Conservation (phyloP, 2,113 vertebrate species). For the Atlantisia rogersi region DNA sequence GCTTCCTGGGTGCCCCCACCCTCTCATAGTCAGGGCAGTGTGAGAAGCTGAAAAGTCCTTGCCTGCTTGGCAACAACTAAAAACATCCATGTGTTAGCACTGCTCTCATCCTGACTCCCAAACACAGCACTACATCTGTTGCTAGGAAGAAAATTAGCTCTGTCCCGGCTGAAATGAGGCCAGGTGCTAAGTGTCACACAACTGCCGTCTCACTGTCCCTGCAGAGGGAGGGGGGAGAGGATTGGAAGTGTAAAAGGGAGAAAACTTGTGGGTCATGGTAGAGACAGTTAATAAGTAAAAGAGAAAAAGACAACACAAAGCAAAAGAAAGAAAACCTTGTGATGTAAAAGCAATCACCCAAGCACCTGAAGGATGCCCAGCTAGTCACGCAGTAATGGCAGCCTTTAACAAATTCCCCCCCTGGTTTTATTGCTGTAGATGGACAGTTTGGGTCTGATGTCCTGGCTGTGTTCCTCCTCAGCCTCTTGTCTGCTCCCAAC, state of each 20-base stretch:
- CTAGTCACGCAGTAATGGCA: not conserved
- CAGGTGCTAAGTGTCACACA: not conserved
- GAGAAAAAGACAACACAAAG: not conserved
- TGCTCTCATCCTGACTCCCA: too few relatives aligned
- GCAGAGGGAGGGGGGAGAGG: not conserved
- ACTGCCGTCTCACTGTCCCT: fast-evolving
- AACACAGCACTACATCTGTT: too few relatives aligned
- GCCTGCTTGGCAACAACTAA: too few relatives aligned
- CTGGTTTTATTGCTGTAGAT: not conserved
- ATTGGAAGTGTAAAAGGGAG: not conserved
- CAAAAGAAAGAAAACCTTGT: not conserved
- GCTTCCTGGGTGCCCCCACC: too few relatives aligned
- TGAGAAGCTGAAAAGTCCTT: too few relatives aligned
- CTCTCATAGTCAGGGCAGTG: too few relatives aligned
- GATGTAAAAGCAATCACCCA: not conserved
- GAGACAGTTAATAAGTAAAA: not conserved
- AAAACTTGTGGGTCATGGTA: not conserved
- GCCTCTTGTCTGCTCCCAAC: not conserved
- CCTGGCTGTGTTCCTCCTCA: not conserved
- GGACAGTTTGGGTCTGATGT: not conserved
- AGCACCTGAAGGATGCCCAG: not conserved
- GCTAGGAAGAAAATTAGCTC: too few relatives aligned
- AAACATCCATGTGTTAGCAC: too few relatives aligned
- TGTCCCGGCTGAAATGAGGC: too few relatives aligned
- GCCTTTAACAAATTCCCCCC: not conserved